Evolutionary conservation across 2,113 vertebrate genomes (phyloP).

Genomic region (Amazona vittata): DNA sequence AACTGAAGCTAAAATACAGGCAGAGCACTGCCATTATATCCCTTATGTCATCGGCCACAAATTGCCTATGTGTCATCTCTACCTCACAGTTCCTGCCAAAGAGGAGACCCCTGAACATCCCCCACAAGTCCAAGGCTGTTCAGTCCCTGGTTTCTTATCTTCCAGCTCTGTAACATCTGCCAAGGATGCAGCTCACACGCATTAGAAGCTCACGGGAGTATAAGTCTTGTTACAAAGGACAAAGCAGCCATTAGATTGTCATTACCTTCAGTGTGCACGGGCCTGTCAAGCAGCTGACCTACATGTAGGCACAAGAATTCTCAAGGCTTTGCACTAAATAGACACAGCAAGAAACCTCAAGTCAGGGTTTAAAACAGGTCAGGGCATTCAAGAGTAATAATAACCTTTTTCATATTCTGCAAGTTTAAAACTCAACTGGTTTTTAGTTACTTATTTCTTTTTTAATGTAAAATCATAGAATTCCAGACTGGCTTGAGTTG

Average conservation of each 20-base stretch:
- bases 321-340: background rate
- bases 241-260: background rate
- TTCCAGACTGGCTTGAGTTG: background rate
- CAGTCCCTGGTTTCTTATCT: background rate
- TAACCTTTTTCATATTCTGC: background rate
- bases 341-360: background rate
- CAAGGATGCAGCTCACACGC: background rate
- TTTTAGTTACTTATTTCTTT: background rate
- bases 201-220: background rate
- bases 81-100: background rate
- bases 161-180: background rate
- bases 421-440: background rate
- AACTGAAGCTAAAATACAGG: background rate
- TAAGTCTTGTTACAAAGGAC: background rate
- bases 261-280: background rate
- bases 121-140: background rate
- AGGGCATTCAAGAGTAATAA: background rate
- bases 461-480: background rate
- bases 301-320: background rate
- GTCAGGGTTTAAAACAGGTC: background rate
- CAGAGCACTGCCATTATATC: background rate
- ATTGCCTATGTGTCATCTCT: background rate
- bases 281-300: background rate
- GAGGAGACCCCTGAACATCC: background rate
- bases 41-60: background rate